A percentile compares a stretch with the other conserved stretches of the same genome.
These are phyloP conservation scores for Phaethornis superciliosus DNA, from an alignment of 2,113 vertebrate genomes.

Conservation along the genomic window DNA sequence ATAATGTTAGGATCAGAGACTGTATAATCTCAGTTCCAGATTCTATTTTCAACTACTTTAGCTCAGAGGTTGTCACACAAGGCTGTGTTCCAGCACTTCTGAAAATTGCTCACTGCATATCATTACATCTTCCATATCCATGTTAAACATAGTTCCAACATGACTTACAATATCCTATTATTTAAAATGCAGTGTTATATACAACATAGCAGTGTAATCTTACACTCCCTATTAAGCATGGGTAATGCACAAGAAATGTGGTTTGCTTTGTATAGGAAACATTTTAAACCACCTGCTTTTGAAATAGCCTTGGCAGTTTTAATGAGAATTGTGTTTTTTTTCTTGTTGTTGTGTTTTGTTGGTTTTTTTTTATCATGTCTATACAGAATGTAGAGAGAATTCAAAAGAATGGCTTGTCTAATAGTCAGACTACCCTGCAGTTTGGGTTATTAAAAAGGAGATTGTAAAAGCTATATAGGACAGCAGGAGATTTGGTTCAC, in stretches of 20 bases:
- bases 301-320: constrained; percentile 71
- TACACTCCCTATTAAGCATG: constrained; percentile 54
- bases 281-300: constrained; percentile 64
- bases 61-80: constrained; percentile 55
- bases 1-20: constrained; percentile 62
- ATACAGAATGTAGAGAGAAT: constrained; percentile 61
- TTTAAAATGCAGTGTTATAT: constrained; percentile 41
- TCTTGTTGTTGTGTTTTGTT: no score
- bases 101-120: constrained; percentile 58
- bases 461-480: constrained; percentile 74
- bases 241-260: constrained; percentile 42
- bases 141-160: constrained; percentile 60
- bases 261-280: constrained; percentile 59
- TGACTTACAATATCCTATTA: constrained; percentile 54
- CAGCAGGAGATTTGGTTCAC: constrained; percentile 72
- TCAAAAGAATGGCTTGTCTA: constrained; percentile 59
- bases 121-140: constrained; percentile 59
- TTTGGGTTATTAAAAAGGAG: constrained; percentile 73
- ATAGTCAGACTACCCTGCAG: constrained; percentile 63
- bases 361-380: constrained; percentile 64
- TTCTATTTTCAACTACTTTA: constrained; percentile 50
- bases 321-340: constrained; percentile 59
- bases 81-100: constrained; percentile 31
- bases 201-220: constrained; percentile 47
- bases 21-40: constrained; percentile 66